A percentile compares a stretch with the other conserved stretches of the same genome.
These are phyloP conservation scores for Isoperla grammatica DNA, from an alignment of 2,888 invertebrate genomes.

Conservation along the genomic window DNA sequence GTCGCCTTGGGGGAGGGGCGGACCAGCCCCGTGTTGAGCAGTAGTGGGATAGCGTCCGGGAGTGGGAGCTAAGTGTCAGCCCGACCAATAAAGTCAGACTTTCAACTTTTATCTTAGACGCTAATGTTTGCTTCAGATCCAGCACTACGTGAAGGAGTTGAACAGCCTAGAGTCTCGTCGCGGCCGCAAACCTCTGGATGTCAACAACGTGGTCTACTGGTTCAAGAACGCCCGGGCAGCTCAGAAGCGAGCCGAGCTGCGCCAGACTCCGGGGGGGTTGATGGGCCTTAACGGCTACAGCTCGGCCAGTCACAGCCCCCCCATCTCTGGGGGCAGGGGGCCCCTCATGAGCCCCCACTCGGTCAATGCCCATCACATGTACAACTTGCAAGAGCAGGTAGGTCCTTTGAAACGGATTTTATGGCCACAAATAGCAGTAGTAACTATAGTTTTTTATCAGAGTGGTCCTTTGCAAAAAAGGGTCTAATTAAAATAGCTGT, in stretches of 20 bases:
- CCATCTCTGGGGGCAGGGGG: constrained; percentile 32
- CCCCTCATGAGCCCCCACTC: constrained; percentile 11
- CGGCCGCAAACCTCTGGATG: constrained; percentile 89
- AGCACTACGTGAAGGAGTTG: constrained; percentile 89
- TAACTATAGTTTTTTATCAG: no score
- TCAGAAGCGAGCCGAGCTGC: constrained; percentile 76
- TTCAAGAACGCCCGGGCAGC: constrained; percentile 97
- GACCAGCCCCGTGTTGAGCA: no score
- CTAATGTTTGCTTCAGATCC: constrained; percentile 56
- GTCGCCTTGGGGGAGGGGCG: no score
- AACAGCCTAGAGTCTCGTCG: constrained; percentile 88
- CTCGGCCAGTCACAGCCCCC: constrained; percentile 58
- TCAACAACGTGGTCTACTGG: constrained; percentile 95
- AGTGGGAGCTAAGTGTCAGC: no score
- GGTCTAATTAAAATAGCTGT: no score
- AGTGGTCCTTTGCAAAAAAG: no score
- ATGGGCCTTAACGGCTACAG: constrained; percentile 47
- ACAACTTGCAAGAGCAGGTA: constrained; percentile 14
- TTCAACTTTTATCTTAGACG: no score
- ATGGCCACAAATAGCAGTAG: no score
- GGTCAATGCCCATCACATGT: constrained; percentile 7
- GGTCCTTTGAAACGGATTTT: no score
- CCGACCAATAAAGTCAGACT: no score
- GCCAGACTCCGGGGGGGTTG: constrained; percentile 10
- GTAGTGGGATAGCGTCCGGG: no score